These are phyloP conservation scores for Thera obeliscata DNA, from an alignment of 2,888 invertebrate species.

Conservation along the genomic window DNA sequence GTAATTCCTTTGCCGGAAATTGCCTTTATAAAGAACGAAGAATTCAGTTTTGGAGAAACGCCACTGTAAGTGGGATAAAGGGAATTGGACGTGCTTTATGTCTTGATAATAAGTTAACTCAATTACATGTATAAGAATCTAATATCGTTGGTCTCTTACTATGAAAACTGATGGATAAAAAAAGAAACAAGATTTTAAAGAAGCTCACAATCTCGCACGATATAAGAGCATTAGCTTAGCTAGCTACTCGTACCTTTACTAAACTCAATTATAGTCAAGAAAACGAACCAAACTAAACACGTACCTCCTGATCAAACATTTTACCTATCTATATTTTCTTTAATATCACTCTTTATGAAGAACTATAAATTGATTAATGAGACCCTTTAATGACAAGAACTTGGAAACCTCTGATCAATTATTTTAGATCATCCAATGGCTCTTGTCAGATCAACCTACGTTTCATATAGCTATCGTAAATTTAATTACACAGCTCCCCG, in stretches of 20 bases:
- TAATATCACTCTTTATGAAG: no score
- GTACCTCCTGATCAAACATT: no score
- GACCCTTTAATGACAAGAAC: no score
- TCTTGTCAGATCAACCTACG: neutral
- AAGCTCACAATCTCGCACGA: neutral
- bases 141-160: no score
- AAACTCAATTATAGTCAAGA: no score
- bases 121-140: neutral
- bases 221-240: neutral
- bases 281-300: neutral
- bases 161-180: neutral
- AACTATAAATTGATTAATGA: no score
- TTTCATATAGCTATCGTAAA: neutral
- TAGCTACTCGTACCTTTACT: neutral
- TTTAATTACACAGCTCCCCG: constrained; percentile 2
- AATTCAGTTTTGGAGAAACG: constrained; percentile 67
- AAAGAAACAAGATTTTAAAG: neutral
- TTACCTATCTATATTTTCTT: no score
- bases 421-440: neutral
- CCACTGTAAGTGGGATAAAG: constrained; percentile 57
- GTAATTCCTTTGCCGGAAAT: constrained; percentile 83
- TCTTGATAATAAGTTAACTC: constrained; percentile 36
- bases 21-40: constrained; percentile 80
- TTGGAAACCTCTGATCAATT: no score
- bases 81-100: constrained; percentile 49